Base-by-base conservation (phyloP, 2,888 invertebrate species). In the Keiferia lycopersicella region DNA sequence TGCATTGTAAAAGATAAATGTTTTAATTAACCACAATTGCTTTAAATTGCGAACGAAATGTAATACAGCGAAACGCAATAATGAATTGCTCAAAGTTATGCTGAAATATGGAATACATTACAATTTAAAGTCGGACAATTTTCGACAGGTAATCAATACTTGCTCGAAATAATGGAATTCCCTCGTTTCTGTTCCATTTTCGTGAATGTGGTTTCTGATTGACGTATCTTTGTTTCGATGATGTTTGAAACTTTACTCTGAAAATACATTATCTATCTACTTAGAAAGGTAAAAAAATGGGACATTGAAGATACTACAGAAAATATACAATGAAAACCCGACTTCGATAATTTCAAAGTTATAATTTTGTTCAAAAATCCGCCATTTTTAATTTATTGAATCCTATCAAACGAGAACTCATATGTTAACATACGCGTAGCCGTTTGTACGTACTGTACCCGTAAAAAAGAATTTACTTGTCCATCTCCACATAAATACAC, bases 11-110 rank as follows among this genome's bases (percentile, higher is more conserved):
- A 41, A 60, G 34, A 53, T 62, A 34, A 6, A 34, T 58, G 50
- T 62, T 58, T 65, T 62, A 65, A 65, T 62, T 62, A 38, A 59
- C 51, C 45, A 51, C 62, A 62, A 65, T 60, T 60, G 62, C n/a
- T 41, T 50, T 60, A 63, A 63, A 50, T 57, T 26, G 16, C 45
- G 57, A 39, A 62, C 26, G 39, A 62, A 65, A 62, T 64, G 18
- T 48, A 64, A 62, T 62, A 61, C 51, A 34, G 38, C 50, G 58
- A 22, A 62, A 58, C 62, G 18, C 26, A 58, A 48, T 51, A 62
- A 39, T 39, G 39, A 22, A 53, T 39, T 22, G 20, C 34, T 39
- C 53, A 26, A 30, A 53, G 20, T 62, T 39, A 53, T 62, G 48
- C 53, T 22, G 48, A 62, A 62, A 53, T 20, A 26, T 26, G 14